phyloP scores from a whole-genome alignment of 2,113 vertebrate genomes.

The Mus pahari region DNA sequence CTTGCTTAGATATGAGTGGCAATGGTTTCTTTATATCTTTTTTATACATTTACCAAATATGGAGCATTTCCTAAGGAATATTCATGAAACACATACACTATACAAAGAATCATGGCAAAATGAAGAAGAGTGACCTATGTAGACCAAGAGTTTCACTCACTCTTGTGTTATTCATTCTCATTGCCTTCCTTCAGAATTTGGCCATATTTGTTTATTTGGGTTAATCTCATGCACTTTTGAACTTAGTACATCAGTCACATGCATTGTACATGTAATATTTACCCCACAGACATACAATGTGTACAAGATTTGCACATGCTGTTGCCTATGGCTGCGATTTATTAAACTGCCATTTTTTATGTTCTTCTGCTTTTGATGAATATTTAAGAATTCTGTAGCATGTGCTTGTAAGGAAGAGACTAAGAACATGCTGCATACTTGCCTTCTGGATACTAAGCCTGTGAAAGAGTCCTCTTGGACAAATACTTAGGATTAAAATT shows the following conservation, averaged over 20 bases:
- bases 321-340: neutral
- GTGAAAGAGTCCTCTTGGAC: conserved; percentile 14
- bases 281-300: neutral
- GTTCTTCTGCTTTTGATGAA: conserved; percentile 34
- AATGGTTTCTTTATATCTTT: neutral
- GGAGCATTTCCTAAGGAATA: neutral
- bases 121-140: neutral
- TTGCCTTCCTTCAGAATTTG: conserved; percentile 28
- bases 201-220: neutral
- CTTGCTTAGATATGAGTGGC: neutral
- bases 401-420: neutral
- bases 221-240: neutral
- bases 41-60: conserved; percentile 25
- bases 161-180: neutral
- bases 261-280: neutral
- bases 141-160: neutral
- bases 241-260: neutral
- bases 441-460: neutral
- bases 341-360: neutral
- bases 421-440: conserved; percentile 32
- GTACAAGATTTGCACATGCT: neutral
- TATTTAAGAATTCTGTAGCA: conserved; percentile 3
- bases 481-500: conserved; percentile 19
- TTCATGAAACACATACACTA: neutral
- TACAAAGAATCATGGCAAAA: neutral